Evolutionary conservation across 30 jellyfish, hydroid and myxozoan species (phyloP), one percentile per base, ranked within the genome.

Genomic region (Sanderia malayensis): DNA sequence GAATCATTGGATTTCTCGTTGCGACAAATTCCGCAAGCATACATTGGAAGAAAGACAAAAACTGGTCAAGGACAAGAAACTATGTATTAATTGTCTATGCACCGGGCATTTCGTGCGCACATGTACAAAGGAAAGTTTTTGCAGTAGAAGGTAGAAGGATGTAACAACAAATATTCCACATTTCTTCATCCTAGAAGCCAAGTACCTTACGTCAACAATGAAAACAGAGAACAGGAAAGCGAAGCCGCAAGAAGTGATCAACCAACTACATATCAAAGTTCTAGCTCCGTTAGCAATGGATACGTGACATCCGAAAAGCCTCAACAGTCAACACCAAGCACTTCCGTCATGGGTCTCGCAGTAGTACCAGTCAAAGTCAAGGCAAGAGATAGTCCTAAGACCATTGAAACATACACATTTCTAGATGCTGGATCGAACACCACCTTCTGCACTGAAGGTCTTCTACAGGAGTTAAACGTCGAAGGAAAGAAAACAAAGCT

Each of bases 371-470:
- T 68, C 6, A 22, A 21, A 25, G 67, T 68, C 47, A 68, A 34
- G 46, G 46, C 63, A 2, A 66, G 19, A 41, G 33, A 66, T 37
- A 13, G 69, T 10, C 23, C 45, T 24, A 26, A 44, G 47, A 30
- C 20, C 71, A 41, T 68, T 17, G 80, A 68, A 22, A 74, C 67
- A 17, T 74, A 30, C 45, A 71, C 80, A 33, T 46, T 68, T 71
- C 71, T 68, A 22, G 80, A 68, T 46, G 18, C 41, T 6, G 80
- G 80, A 33, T 68, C 80, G 41, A 68, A 68, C 27, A 68, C 80
- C 33, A 10, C 80, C 3, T 68, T 68, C 27, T 68, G 80, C 22
- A 68, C 80, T 24, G 67, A 68, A 20, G 63, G 41, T 15, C 80
- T 68, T 31, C 62, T 68, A 47, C 26, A 22, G 26, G 23, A 68